These are phyloP conservation scores for Patella caerulea DNA, from an alignment of 2,888 invertebrate genomes.

Conservation along the genomic window DNA sequence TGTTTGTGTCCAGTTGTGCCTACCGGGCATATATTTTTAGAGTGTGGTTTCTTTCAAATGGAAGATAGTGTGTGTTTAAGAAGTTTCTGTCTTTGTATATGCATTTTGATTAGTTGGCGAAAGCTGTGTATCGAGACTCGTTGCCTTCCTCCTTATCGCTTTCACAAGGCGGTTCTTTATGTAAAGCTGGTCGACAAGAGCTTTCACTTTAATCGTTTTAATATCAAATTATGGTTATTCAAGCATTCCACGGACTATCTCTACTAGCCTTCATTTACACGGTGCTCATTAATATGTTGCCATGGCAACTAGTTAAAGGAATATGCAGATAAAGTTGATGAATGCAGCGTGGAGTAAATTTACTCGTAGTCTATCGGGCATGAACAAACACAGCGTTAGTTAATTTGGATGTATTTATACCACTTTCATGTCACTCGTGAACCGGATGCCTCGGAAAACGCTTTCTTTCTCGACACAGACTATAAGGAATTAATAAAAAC, in stretches of 20 bases:
- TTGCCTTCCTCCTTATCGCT: neutral
- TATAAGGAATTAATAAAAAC: neutral
- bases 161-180: neutral
- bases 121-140: neutral
- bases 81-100: constrained; percentile 9
- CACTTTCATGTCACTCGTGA: constrained; percentile 4
- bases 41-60: too few species aligned
- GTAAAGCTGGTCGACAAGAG: neutral
- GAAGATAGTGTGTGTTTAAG: neutral
- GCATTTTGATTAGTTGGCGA: neutral
- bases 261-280: constrained; percentile 21
- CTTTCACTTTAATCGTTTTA: constrained; percentile 7
- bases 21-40: too few species aligned
- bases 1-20: too few species aligned
- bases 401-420: constrained; percentile 27
- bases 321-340: constrained; percentile 21
- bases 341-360: constrained; percentile 20
- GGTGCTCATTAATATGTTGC: constrained; percentile 33
- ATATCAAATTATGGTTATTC: constrained; percentile 11
- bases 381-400: constrained; percentile 19
- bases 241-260: constrained; percentile 12
- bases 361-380: constrained; percentile 18
- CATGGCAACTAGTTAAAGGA: constrained; percentile 32
- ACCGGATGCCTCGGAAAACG: neutral
- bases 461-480: neutral